These are phyloP conservation scores for Trypoxylus dichotomus DNA, from an alignment of 1,140 invertebrate genomes.

Conservation along the genomic window DNA sequence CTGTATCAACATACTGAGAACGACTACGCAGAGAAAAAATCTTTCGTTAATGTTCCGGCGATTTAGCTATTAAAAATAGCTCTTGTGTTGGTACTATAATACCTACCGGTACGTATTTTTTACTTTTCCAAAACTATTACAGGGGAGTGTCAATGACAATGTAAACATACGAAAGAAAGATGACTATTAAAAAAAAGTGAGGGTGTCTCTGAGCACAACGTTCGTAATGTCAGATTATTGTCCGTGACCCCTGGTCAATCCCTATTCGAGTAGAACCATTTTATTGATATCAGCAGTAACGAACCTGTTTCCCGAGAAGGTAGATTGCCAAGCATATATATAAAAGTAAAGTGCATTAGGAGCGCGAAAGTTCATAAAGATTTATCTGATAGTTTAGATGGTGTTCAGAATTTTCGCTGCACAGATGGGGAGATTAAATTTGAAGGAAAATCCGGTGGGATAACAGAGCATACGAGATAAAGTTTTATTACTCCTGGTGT, in stretches of 20 bases:
- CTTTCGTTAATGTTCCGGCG: too few species aligned
- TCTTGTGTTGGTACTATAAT: too few species aligned
- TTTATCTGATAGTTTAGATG: background rate
- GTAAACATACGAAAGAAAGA: slow-evolving; percentile 26
- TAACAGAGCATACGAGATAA: slow-evolving; percentile 21
- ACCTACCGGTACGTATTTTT: background rate
- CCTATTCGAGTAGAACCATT: slow-evolving; percentile 4
- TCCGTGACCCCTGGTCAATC: slow-evolving; percentile 30
- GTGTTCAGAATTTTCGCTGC: background rate
- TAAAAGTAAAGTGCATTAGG: slow-evolving; percentile 21
- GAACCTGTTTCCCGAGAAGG: slow-evolving; percentile 8
- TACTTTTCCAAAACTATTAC: background rate
- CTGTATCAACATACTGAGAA: too few species aligned
- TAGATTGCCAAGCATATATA: background rate
- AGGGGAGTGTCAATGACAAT: slow-evolving; percentile 5
- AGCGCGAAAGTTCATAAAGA: slow-evolving; percentile 20
- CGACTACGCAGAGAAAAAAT: too few species aligned
- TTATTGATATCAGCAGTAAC: slow-evolving; percentile 24
- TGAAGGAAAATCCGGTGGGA: slow-evolving; percentile 19
- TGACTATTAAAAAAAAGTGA: slow-evolving; percentile 27
- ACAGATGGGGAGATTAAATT: slow-evolving; percentile 26
- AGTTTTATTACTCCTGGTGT: slow-evolving; percentile 32
- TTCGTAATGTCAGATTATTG: slow-evolving; percentile 26
- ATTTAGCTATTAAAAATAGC: too few species aligned
- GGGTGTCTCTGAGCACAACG: background rate